Evolutionary conservation across 2,797 vertebrate species (phyloP), one percentile per base, ranked within the genome.

Genomic region (Echeneis naucrates): DNA sequence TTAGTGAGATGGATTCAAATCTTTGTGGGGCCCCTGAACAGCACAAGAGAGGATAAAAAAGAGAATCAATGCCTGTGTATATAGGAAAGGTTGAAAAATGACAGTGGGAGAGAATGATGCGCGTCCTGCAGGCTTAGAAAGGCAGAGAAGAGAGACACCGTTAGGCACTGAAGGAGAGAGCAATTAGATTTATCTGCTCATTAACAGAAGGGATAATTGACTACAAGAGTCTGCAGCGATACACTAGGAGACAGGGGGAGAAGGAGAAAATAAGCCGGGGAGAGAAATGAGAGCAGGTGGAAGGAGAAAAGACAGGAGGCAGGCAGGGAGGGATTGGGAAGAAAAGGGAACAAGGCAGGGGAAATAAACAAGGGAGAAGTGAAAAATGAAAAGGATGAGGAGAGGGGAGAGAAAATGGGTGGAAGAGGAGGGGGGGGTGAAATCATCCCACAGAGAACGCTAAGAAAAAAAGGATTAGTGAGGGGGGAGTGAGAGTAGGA

Each of bases 141-240:
- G 75, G 63, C 72, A 86, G 74, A 71, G 80, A 75, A 86, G 86
- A 84, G 86, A 85, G 84, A 75, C 62, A 79, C 81, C 80, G 70
- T 86, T 80, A 84, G 82, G 86, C 88, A 81, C 85, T 74, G 82
- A 88, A 89, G 87, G 89, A 92, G 86, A 92, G 82, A 88, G 90
- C 91, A 91, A 92, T 92, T 93, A 94, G 91, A 95, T 93, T 92
- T 93, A 94, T 93, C 93, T 93, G 85, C 91, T 94, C 89, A 93
- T 94, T 94, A 94, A 91, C 91, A 93, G 82, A 83, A 77, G 80
- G 90, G 89, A 92, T 94, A 93, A 94, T 93, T 93, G 90, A 92
- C 88, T 92, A 92, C 91, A 92, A 82, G 92, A 87, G 89, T 87
- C 83, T 85, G 88, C 82, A 77, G 88, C 23, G 90, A 93, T 91